Conservation (phyloP, 1,140 invertebrate genomes). For the Brachionus plicatilis region DNA sequence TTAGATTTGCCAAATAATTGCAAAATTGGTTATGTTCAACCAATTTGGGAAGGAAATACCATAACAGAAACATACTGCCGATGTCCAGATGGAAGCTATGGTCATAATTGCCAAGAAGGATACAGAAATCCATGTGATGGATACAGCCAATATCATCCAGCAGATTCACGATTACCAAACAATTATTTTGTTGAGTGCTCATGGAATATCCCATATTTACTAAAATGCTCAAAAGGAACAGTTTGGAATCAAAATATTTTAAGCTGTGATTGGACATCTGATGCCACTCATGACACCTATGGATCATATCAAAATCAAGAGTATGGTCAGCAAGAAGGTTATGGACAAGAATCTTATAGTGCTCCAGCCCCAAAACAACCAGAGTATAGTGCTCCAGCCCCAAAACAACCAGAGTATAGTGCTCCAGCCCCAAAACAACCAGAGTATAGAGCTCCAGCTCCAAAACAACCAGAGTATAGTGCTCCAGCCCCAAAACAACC, state of each 20-base stretch:
- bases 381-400: not conserved
- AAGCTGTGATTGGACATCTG: slow-evolving; percentile 26
- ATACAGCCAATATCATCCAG: not conserved
- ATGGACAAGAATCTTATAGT: not conserved
- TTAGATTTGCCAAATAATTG: slow-evolving; percentile 27
- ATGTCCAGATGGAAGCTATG: slow-evolving; percentile 17
- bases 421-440: not conserved
- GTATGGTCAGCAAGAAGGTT: not conserved
- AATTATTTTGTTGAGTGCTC: slow-evolving; percentile 34
- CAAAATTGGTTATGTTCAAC: slow-evolving; percentile 25
- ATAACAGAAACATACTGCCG: slow-evolving; percentile 36
- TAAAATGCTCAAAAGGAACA: slow-evolving; percentile 29
- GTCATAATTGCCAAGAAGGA: not conserved
- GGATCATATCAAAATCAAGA: not conserved
- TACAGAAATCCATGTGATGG: slow-evolving; percentile 19
- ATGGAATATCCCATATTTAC: slow-evolving; percentile 38
- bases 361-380: not conserved
- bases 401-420: not conserved
- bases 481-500: not conserved
- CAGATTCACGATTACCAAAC: not conserved
- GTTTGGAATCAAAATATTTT: slow-evolving; percentile 38
- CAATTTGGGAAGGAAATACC: slow-evolving; percentile 24
- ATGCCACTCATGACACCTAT: slow-evolving; percentile 16
- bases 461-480: not conserved
- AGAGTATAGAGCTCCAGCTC: not conserved